A percentile compares a stretch with the other conserved stretches of the same genome.
These are phyloP conservation scores for Entosphenus tridentatus DNA, from an alignment of 2,113 vertebrate species.

Conservation along the genomic window DNA sequence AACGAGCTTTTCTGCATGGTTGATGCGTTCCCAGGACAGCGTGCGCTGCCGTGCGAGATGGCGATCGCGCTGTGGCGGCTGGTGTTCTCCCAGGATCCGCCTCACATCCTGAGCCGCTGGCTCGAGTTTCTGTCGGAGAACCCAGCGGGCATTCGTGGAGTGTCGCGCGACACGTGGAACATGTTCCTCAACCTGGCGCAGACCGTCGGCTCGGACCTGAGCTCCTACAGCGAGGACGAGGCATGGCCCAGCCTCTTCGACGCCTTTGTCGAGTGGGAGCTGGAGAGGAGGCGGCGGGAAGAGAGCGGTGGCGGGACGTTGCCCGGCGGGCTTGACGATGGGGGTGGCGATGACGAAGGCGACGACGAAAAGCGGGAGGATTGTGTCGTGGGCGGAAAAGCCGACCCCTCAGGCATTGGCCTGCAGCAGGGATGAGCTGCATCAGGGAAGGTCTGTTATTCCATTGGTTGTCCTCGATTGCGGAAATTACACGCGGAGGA, in stretches of 20 bases:
- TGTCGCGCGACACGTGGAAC: constrained; percentile 3
- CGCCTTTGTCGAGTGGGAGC: constrained; percentile 2
- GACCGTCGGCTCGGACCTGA: not conserved
- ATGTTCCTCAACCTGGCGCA: constrained; percentile 4
- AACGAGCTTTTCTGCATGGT: not conserved
- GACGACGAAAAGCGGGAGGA: not conserved
- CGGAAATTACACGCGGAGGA: no score
- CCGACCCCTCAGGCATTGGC: not conserved
- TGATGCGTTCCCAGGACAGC: not conserved
- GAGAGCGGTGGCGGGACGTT: not conserved
- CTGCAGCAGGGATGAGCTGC: constrained; percentile 1
- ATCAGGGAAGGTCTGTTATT: no score
- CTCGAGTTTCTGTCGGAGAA: constrained; percentile 5
- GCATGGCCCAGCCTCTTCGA: constrained; percentile 1
- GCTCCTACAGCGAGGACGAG: constrained; percentile 2
- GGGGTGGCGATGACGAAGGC: not conserved
- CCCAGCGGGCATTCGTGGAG: constrained; percentile 1
- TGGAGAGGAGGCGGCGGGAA: not conserved
- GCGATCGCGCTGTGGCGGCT: constrained; percentile 4
- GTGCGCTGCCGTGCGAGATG: not conserved
- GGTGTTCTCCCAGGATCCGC: not conserved
- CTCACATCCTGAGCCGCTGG: constrained; percentile 1
- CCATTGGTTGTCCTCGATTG: no score
- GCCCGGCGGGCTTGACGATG: not conserved
- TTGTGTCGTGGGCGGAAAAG: not conserved